Base-by-base conservation (phyloP, 2,113 vertebrate genomes). In the Muntiacus muntjak region DNA sequence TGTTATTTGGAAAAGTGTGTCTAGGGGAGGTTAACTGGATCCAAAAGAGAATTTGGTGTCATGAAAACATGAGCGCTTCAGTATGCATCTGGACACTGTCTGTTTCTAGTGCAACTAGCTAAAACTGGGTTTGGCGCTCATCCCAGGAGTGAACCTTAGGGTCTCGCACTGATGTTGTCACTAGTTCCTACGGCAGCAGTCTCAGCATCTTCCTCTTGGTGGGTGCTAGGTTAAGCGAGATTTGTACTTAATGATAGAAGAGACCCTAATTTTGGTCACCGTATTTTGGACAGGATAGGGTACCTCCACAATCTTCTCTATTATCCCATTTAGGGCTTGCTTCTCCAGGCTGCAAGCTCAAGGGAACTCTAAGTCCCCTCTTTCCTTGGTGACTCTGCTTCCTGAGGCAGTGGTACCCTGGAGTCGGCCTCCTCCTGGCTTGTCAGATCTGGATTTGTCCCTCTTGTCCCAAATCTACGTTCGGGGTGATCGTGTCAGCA, bases 11-110 rank as follows among this genome's bases (percentile, higher is more conserved):
- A 93, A 76, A 12, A 28, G 13, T 62, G 7, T 74, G 13, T 74
- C 17, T 26, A 16, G 12, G 13, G 9, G 5, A 82, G 14, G 3
- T n/a, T 83, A 64, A 25, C 5, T 23, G 45, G 11, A 91, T 60
- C 33, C 55, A 64, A 76, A 84, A 36, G 23, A 92, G 62, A 74
- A 97, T 90, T 33, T 71, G 54, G 33, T 84, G 40, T 54, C 74
- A 91, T 81, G 11, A 87, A 89, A 81, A 33, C 10, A 8, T 30
- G 23, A n/a, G 26, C n/a, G 26, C 85, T 60, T 19, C 28, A 79
- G n/a, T 36, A 2, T 23, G 36, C 43, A 57, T 84, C 6, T 7
- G 5, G 33, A 3, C 25, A 43, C 50, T 54, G 7, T 26, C 17
- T 19, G 36, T 67, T 58, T 78, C 21, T 64, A 30, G 60, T 1